Base-by-base conservation (phyloP, 1,140 invertebrate genomes). In the Phthorimaea operculella region DNA sequence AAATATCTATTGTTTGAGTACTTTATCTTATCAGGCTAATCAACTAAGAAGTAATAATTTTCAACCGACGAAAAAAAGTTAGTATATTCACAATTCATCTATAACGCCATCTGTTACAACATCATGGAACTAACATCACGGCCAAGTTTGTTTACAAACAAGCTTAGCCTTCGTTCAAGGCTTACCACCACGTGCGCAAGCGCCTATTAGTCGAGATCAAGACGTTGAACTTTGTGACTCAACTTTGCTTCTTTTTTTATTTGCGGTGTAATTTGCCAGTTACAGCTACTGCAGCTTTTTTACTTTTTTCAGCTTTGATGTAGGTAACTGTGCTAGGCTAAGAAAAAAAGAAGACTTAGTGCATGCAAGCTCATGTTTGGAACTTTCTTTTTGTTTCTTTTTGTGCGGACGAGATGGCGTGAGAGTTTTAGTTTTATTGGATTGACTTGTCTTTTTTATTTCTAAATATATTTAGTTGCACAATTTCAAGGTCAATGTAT, bases 101-200 rank as follows among this genome's bases (percentile, higher is more conserved):
- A 39, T 33, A 72, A 50, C 70, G 79, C 72, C 75, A 79, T 74
- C 79, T 79, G 44, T 66, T 4, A 7, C 0, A 2, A 10, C 0
- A n/a, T n/a, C n/a, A 7, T 18, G 0, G 52, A 75, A 82, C 68
- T 70, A 74, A 42, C 15, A 55, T 68, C 76, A 78, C 21, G 70
- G 75, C 57, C 71, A 67, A 45, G 55, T 76, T 76, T 77, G 72
- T 74, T 76, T 73, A 73, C 72, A 63, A 62, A 52, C 42, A 42
- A 60, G n/a, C n/a, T n/a, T 55, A 67, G 68, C 21, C 21, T 28
- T 28, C 21, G 70, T 75, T 78, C 74, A 78, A 76, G 74, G 75
- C 58, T 68, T 64, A 2, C 60, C 63, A 62, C 60, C 21, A 33
- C 16, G 50, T 45, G 49, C 16, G 44, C 34, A 39, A 54, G 54